phyloP scores from a whole-genome alignment of 2,113 vertebrate genomes.

The Equus przewalskii region DNA sequence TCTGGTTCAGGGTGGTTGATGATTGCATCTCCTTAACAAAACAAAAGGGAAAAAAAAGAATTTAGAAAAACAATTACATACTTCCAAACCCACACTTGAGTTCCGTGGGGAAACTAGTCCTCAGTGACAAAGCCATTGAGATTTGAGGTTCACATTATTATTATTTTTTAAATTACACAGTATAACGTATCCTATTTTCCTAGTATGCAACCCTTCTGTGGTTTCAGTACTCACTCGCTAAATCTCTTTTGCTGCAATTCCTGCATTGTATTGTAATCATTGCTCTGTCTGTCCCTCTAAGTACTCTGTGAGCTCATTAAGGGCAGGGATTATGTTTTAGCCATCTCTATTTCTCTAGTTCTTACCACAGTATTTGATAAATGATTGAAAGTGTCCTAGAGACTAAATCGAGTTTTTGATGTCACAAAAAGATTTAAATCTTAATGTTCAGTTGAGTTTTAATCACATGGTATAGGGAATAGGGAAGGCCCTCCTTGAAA shows the following conservation, averaged over 20 bases:
- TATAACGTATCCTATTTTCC: neutral
- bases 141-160: neutral
- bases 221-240: neutral
- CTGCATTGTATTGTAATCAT: neutral
- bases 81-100: no score
- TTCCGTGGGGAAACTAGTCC: no score
- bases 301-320: neutral
- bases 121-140: neutral
- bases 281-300: neutral
- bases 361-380: neutral
- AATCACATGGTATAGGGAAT: neutral
- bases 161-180: neutral
- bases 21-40: no score
- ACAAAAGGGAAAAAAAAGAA: no score
- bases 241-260: neutral
- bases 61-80: no score
- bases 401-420: neutral
- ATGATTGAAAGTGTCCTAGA: neutral
- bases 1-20: no score
- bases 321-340: neutral
- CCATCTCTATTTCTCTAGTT: neutral
- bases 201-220: neutral
- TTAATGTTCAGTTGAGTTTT: neutral
- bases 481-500: neutral
- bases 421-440: neutral